phyloP scores from a whole-genome alignment of 2,797 vertebrate species.

The Vireo griseus region DNA sequence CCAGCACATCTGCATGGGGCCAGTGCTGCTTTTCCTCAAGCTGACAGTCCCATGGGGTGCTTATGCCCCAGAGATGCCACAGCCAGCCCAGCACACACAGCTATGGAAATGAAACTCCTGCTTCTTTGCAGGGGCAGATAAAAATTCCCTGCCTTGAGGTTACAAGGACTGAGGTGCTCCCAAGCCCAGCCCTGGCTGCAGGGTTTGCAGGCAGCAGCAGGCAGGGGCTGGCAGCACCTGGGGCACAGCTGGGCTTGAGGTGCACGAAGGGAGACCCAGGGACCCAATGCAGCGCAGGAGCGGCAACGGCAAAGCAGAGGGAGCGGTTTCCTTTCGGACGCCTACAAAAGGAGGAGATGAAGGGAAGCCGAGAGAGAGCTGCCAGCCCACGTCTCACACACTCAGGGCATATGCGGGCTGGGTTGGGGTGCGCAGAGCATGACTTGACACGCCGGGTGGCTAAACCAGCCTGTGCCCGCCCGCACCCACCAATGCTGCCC shows the following conservation, averaged over 20 bases:
- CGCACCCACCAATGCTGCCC: background rate
- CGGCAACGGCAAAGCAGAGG: background rate
- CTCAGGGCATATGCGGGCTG: background rate
- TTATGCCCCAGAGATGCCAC: background rate
- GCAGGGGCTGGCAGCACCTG: background rate
- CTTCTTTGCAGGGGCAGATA: background rate
- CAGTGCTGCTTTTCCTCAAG: background rate
- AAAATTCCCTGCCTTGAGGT: background rate
- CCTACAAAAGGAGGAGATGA: background rate
- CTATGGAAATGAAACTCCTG: background rate
- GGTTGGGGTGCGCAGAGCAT: rapidly evolving
- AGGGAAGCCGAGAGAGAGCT: background rate
- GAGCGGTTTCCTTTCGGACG: background rate
- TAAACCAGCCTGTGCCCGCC: background rate
- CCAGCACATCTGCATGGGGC: rapidly evolving
- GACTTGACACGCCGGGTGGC: background rate
- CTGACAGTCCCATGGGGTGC: background rate
- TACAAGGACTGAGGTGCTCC: background rate
- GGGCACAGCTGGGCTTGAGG: background rate
- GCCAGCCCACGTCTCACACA: background rate
- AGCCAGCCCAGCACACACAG: background rate
- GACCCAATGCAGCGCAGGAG: rapidly evolving
- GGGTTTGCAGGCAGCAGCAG: background rate
- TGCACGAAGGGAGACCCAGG: background rate
- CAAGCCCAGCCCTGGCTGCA: background rate